Conservation (phyloP, 2,888 invertebrate genomes). For the Oxycera nigricornis region DNA sequence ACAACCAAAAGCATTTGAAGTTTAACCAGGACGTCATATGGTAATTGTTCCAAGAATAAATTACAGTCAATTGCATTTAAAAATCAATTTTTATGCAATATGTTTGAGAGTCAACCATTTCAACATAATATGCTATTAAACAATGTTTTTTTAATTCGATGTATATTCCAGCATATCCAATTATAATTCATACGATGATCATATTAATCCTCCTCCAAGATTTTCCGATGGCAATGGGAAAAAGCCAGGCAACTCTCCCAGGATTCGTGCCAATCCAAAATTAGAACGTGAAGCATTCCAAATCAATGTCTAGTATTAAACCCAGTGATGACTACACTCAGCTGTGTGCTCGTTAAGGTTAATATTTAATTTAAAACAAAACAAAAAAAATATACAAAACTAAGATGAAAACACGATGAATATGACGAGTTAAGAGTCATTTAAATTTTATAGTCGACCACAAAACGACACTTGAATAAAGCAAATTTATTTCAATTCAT, state of each 20-base stretch:
- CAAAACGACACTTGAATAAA: neutral
- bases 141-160: no score
- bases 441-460: neutral
- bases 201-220: slow-evolving; percentile 84
- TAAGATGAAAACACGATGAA: slow-evolving; percentile 21
- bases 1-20: no score
- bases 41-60: no score
- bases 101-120: no score
- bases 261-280: slow-evolving; percentile 65
- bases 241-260: slow-evolving; percentile 61
- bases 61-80: no score
- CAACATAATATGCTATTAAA: no score
- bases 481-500: neutral
- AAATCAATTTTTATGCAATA: no score
- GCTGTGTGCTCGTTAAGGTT: slow-evolving; percentile 1
- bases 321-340: neutral
- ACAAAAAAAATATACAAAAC: slow-evolving; percentile 24
- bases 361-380: slow-evolving; percentile 33
- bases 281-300: slow-evolving; percentile 76
- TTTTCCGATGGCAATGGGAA: slow-evolving; percentile 73
- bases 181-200: slow-evolving; percentile 81
- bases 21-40: no score
- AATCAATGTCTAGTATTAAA: slow-evolving; percentile 72
- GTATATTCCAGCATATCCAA: slow-evolving; percentile 75
- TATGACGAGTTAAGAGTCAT: slow-evolving; percentile 13